Conservation (phyloP, 2,888 invertebrate genomes). For the Tanypteryx hageni region DNA sequence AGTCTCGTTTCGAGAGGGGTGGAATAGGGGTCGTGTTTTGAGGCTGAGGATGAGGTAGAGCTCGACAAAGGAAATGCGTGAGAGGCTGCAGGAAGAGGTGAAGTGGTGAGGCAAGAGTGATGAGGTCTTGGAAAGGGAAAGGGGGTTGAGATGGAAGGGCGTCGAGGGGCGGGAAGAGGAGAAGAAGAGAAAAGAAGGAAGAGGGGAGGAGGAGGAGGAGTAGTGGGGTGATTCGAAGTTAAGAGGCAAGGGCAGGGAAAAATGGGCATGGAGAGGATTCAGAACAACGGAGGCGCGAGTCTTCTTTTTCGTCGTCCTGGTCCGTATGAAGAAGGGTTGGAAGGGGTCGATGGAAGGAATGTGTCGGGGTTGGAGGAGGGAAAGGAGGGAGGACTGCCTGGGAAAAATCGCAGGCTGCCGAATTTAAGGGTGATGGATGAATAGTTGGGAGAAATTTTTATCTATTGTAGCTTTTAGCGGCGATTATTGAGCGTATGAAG, state of each 20-base stretch:
- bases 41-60: background rate
- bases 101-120: constrained; percentile 53
- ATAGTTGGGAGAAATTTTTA: background rate
- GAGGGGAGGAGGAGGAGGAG: too few species aligned
- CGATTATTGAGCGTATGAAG: too few species aligned
- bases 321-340: too few species aligned
- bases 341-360: too few species aligned
- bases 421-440: constrained; percentile 4
- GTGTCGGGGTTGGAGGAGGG: background rate
- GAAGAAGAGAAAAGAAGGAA: background rate
- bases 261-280: background rate
- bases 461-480: background rate
- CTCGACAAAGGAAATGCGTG: constrained; percentile 44
- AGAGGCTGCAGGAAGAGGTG: constrained; percentile 41
- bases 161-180: background rate
- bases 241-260: background rate
- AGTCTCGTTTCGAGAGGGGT: constrained; percentile 48
- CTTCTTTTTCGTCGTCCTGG: too few species aligned
- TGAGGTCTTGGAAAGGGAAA: constrained; percentile 4
- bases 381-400: background rate
- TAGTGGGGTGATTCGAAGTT: background rate
- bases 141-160: background rate
- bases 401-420: constrained; percentile 1
- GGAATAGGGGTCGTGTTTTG: background rate
- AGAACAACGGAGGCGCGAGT: background rate